Evolutionary conservation across 2,797 vertebrate species (phyloP).

Genomic region (Brachyrhaphis roseni): DNA sequence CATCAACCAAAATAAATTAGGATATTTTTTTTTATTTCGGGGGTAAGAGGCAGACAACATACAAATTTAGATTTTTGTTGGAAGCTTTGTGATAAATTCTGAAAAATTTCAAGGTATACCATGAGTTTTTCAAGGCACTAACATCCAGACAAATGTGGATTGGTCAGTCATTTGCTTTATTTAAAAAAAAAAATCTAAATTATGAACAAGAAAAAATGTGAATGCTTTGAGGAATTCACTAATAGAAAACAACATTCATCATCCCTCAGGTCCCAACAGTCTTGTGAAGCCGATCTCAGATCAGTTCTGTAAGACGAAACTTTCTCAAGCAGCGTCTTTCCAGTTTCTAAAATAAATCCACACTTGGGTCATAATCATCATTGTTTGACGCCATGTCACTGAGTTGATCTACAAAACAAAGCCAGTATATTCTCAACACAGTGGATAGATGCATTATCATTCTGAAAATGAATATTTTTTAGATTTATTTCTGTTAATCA

Average conservation of each 20-base stretch:
- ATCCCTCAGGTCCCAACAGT: background rate
- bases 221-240: background rate
- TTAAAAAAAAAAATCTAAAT: background rate
- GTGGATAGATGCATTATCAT: background rate
- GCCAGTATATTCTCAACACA: background rate
- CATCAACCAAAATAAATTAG: background rate
- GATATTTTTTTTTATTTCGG: background rate
- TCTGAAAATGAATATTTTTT: background rate
- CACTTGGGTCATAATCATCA: background rate
- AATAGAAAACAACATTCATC: background rate
- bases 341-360: background rate
- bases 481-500: background rate
- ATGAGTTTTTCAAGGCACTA: background rate
- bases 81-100: background rate
- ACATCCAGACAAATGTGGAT: background rate
- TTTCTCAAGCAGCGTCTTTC: background rate
- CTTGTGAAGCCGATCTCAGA: background rate
- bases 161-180: background rate
- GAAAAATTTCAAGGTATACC: background rate
- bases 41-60: background rate
- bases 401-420: background rate
- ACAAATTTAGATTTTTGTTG: background rate
- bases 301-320: background rate
- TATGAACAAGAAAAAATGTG: background rate
- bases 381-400: background rate